Conservation (phyloP, 2,113 vertebrate genomes). For the Carassius auratus region DNA sequence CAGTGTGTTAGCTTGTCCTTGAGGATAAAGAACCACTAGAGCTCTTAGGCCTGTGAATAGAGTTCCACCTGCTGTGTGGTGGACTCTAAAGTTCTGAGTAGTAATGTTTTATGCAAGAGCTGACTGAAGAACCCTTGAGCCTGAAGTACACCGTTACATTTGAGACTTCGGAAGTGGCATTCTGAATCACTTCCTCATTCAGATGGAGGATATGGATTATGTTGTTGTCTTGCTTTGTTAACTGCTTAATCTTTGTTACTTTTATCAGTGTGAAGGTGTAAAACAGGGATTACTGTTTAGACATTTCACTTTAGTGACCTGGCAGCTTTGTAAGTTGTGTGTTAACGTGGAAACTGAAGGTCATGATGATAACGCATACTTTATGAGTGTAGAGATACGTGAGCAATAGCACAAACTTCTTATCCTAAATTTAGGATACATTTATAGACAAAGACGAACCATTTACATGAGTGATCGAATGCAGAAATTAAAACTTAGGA, state of each 20-base stretch:
- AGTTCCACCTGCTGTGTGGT: conserved; percentile 41
- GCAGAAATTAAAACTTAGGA: background rate
- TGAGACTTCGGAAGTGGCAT: background rate
- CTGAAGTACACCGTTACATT: conserved; percentile 6
- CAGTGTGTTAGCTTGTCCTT: conserved; percentile 21
- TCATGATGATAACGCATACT: background rate
- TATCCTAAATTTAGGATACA: background rate
- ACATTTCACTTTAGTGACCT: background rate
- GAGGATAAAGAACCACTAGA: conserved; percentile 22
- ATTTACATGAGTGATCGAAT: background rate
- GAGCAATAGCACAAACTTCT: background rate
- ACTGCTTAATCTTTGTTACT: background rate
- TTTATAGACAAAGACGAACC: background rate
- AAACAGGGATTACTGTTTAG: background rate
- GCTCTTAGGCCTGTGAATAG: background rate
- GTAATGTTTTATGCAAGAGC: conserved; percentile 43
- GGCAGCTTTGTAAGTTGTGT: background rate
- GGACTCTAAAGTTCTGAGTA: conserved; percentile 29
- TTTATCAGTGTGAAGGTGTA: background rate
- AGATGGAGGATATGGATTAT: background rate
- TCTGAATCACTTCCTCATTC: background rate
- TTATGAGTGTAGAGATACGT: background rate
- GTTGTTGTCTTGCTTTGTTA: background rate
- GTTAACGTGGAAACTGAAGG: background rate
- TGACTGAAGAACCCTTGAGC: conserved; percentile 33